Percentiles rank a stretch among this genome's conserved stretches.
Conservation (phyloP, 2,797 vertebrate species). For the Myotis findleyi region DNA sequence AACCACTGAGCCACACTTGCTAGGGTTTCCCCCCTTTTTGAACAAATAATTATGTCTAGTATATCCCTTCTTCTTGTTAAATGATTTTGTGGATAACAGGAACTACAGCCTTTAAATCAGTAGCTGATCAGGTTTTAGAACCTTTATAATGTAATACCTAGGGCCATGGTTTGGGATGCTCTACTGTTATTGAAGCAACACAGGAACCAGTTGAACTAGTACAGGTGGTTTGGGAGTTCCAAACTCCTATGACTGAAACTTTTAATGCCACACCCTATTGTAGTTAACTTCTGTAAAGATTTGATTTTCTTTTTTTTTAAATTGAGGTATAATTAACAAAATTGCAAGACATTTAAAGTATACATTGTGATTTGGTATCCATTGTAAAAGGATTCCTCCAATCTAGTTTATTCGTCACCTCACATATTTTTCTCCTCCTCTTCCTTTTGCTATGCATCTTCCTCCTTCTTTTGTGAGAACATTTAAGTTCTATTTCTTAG, state of each 20-base stretch:
- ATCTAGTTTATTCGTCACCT: background rate
- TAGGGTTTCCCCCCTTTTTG: background rate
- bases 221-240: background rate
- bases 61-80: conserved; percentile 24
- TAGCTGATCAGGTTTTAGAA: background rate
- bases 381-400: background rate
- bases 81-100: background rate
- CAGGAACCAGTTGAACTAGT: conserved; percentile 44
- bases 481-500: background rate
- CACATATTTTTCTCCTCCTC: background rate
- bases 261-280: background rate
- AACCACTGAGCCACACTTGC: background rate
- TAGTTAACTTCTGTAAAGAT: background rate
- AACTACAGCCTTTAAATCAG: background rate
- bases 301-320: background rate
- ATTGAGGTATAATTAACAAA: background rate
- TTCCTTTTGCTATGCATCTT: background rate
- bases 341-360: background rate
- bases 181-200: background rate
- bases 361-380: background rate
- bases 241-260: conserved; percentile 3
- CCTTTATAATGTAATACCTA: background rate
- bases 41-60: background rate
- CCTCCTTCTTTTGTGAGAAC: background rate
- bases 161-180: background rate